These are phyloP conservation scores for Malurus splendens DNA, from an alignment of 2,797 vertebrate genomes.

Conservation along the genomic window DNA sequence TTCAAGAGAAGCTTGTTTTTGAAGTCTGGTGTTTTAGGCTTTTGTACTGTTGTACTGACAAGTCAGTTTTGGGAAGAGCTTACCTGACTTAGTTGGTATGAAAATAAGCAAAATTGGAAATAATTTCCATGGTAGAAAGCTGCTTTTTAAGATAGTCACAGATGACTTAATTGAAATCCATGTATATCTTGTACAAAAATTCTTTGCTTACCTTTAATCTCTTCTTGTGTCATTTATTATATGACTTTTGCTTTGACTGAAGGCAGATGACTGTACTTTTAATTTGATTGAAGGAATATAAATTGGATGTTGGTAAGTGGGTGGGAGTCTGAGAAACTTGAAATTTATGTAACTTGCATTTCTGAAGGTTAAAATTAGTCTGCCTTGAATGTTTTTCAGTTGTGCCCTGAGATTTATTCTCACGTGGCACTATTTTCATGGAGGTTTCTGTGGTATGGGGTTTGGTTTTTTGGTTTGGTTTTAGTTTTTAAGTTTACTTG, in stretches of 20 bases:
- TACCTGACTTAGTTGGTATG: not conserved
- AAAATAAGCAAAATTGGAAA: not conserved
- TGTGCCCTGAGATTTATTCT: not conserved
- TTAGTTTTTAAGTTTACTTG: not conserved
- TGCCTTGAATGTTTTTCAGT: not conserved
- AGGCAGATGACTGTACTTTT: not conserved
- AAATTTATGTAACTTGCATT: slow-evolving; percentile 5
- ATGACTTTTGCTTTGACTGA: not conserved
- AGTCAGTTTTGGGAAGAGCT: not conserved
- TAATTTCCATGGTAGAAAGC: not conserved
- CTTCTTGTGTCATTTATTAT: not conserved
- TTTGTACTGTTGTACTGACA: not conserved
- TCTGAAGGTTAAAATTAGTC: slow-evolving; percentile 2
- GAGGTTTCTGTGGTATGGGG: not conserved
- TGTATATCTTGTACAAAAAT: not conserved
- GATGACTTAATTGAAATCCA: not conserved
- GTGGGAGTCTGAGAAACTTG: not conserved
- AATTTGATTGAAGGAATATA: not conserved
- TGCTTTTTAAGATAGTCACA: not conserved
- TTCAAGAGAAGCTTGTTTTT: not conserved
- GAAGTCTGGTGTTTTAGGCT: not conserved
- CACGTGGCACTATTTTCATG: not conserved
- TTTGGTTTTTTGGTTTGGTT: not conserved
- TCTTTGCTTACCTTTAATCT: not conserved
- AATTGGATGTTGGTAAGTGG: not conserved